phyloP scores from a whole-genome alignment of 1,140 invertebrate genomes.

The Thrips palmi region DNA sequence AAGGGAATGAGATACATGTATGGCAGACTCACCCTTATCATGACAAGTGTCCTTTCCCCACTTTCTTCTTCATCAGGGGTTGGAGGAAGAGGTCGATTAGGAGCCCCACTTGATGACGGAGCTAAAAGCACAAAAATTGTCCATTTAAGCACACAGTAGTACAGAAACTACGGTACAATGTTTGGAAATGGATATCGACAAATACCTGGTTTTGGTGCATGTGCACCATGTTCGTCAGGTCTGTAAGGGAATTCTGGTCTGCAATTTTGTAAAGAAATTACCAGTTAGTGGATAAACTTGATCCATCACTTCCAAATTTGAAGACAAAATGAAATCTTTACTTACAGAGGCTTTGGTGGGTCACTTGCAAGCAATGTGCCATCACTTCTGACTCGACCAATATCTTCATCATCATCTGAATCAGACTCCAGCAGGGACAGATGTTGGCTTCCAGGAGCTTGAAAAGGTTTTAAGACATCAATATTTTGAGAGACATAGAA shows the following conservation, averaged over 20 bases:
- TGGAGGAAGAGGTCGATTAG: conserved; percentile 79
- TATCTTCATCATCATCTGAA: conserved; percentile 28
- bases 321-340: conserved; percentile 16
- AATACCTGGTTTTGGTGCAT: conserved; percentile 12
- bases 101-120: conserved; percentile 35
- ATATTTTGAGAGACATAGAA: too few species aligned
- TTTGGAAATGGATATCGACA: not conserved
- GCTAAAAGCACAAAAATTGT: conserved; percentile 5
- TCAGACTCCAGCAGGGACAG: conserved; percentile 22
- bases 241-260: conserved; percentile 75
- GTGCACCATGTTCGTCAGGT: conserved; percentile 35
- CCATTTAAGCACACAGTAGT: conserved; percentile 2
- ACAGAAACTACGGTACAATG: not conserved
- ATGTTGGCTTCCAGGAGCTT: too few species aligned
- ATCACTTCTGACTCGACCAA: conserved; percentile 51
- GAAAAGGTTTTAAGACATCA: too few species aligned
- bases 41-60: conserved; percentile 74
- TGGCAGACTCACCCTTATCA: conserved; percentile 72
- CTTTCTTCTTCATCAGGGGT: conserved; percentile 80
- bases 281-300: not conserved
- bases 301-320: not conserved
- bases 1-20: too few species aligned
- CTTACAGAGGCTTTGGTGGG: conserved; percentile 90
- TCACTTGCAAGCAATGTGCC: conserved; percentile 89
- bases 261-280: conserved; percentile 27